phyloP scores from a whole-genome alignment of 2,113 vertebrate species.

The Embiotoca jacksoni region DNA sequence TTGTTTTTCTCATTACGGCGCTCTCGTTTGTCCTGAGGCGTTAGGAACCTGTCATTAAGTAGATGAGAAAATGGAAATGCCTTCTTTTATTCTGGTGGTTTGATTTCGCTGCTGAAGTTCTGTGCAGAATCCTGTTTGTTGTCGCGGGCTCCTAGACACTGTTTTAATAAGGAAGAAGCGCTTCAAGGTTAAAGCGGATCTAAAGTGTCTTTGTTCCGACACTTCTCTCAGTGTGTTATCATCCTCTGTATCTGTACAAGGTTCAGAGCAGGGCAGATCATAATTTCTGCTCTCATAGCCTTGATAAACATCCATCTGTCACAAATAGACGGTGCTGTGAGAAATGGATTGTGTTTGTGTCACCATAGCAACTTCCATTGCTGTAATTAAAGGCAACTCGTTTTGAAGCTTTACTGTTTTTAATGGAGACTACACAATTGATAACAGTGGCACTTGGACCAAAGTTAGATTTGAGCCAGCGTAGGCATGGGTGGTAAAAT shows the following conservation, averaged over 20 bases:
- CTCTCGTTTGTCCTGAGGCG: slow-evolving; percentile 66
- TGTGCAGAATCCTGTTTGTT: slow-evolving; percentile 44
- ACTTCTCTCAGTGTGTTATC: slow-evolving; percentile 21
- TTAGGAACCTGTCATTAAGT: slow-evolving; percentile 67
- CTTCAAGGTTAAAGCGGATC: slow-evolving; percentile 65
- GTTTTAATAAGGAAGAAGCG: slow-evolving; percentile 66
- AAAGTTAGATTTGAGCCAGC: background rate
- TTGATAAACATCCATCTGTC: slow-evolving; percentile 20
- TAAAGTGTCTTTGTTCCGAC: slow-evolving; percentile 50
- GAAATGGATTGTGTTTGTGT: background rate
- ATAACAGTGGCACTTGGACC: background rate
- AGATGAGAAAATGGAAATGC: slow-evolving; percentile 72
- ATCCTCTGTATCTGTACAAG: slow-evolving; percentile 6
- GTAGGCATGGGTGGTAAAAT: background rate
- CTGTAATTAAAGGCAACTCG: background rate
- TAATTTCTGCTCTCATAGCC: slow-evolving; percentile 28
- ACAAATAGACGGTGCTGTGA: slow-evolving; percentile 1
- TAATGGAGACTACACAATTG: background rate
- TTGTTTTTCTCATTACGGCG: slow-evolving; percentile 78
- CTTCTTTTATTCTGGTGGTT: slow-evolving; percentile 46
- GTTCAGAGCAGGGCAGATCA: slow-evolving; percentile 38
- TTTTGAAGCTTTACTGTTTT: background rate
- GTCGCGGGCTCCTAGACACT: slow-evolving; percentile 34
- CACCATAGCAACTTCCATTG: background rate
- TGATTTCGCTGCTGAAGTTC: slow-evolving; percentile 51